Evolutionary conservation across 92 coral and sea anemone species (phyloP), one percentile per base, ranked within the genome.

Genomic region (Porites cylindrica): DNA sequence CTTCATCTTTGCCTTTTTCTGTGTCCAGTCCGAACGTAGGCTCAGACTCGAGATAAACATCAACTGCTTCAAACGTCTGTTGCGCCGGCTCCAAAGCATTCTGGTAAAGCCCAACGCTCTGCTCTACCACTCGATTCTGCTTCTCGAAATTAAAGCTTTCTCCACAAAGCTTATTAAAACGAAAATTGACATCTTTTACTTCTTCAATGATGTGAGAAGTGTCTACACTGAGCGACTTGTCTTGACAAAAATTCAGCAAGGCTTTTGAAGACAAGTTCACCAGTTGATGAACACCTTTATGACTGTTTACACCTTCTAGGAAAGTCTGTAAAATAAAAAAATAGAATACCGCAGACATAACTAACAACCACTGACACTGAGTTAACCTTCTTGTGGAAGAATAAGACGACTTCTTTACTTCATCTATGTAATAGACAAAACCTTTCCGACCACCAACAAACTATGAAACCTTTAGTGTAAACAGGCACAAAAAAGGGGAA

Each of bases 51-150:
- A 95, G 88, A 76, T 74, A 93, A 23, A 86, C 85, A 63, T 95
- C 97, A 18, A 94, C 91, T 75, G 91, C 89, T 24, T 82, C 88
- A 71, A 93, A 86, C 29, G 92, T 92, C 65, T 90, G 91, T 67
- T 93, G 93, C 7, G 92, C 96, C 4, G 99, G 99, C 60, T 97
- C 87, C 88, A 93, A 82, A 24, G 96, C 97, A 78, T 84, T 91
- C 78, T 93, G 95, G 91, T 95, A 97, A 80, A 89, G 85, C 52
- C 59, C 90, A 13, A 97, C 89, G 65, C 83, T 91, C 76, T 97
- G 98, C 11, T 93, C 98, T 4, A 85, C 85, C 53, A 93, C 85
- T 65, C 92, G 87, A 18, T 93, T 92, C 73, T 95, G 94, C 74
- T 84, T 94, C 75, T 96, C 97, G 9, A 90, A 69, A 65, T 94